Base-by-base conservation (phyloP, 2,888 invertebrate species). In the Leptinotarsa juncta region DNA sequence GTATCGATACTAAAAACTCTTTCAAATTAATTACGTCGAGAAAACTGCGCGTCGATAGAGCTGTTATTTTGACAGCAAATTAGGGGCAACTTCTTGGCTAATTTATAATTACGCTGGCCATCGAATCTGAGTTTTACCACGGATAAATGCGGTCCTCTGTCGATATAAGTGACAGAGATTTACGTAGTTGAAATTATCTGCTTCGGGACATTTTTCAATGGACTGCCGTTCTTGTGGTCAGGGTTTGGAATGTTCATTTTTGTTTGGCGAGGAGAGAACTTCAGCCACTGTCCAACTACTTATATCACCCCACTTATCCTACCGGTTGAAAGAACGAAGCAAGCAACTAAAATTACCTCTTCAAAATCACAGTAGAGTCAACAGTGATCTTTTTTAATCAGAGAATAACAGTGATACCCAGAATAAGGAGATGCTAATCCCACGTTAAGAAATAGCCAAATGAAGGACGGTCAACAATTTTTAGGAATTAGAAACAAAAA, bases 31-130 rank as follows among this genome's bases (percentile, higher is more conserved):
- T 84, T 83, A 82, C 77, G 78, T 79, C 72, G 57, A 26, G 60
- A 48, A 68, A 69, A 69, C 69, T 78, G 81, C 80, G 79, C 81
- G 80, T 81, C 80, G 84, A 86, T 86, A 82, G 84, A 83, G 83
- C 81, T 83, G 84, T 85, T 85, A 82, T 83, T 84, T 85, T 85
- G 85, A 86, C 86, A 85, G 86, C 86, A 87, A 87, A 87, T 87
- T 87, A 86, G 87, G 85, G 87, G 84, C 85, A 82, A 83, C 83
- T 84, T 83, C 82, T 82, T 82, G 81, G 83, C 84, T 86, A 86
- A 87, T 87, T 87, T 87, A 87, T 87, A 86, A 86, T 87, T 86
- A 86, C 84, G 83, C 83, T 84, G 82, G 84, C 85, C 84, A 85
- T 85, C 85, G 84, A 83, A 84, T 84, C 82, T 84, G 82, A 85